Evolutionary conservation across 2,113 vertebrate species (phyloP).

Genomic region (Phalacrocorax aristotelis): DNA sequence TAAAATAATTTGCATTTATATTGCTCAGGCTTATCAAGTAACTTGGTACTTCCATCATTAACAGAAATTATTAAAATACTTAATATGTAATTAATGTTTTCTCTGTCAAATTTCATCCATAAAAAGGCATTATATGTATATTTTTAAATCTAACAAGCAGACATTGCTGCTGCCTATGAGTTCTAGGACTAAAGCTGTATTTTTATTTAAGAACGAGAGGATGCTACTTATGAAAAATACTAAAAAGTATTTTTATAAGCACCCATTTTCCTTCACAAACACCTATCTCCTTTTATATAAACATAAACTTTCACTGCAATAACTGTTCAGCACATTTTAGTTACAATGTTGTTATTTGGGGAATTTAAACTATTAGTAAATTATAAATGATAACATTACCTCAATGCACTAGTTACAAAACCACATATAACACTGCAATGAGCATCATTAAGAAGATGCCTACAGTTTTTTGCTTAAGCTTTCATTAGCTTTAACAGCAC

Average conservation of each 20-base stretch:
- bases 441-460: conserved; percentile 5
- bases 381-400: not conserved
- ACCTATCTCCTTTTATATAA: not conserved
- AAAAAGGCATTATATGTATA: not conserved
- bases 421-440: not conserved
- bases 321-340: not conserved
- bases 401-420: not conserved
- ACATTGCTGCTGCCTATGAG: not conserved
- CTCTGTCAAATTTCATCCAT: not conserved
- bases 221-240: not conserved
- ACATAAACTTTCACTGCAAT: not conserved
- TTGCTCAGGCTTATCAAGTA: not conserved
- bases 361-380: not conserved
- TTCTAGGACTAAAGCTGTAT: not conserved
- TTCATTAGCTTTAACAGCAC: not conserved
- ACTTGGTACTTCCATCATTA: not conserved
- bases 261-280: not conserved
- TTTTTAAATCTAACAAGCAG: not conserved
- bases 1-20: not conserved
- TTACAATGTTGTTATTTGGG: not conserved
- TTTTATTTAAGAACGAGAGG: not conserved
- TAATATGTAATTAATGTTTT: not conserved
- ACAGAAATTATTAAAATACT: not conserved
- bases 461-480: not conserved
- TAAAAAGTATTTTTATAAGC: not conserved